Evolutionary conservation across 37 sponge, comb jelly and placozoan species (phyloP), one percentile per base, ranked within the genome.

Genomic region (Petrosia ficiformis): DNA sequence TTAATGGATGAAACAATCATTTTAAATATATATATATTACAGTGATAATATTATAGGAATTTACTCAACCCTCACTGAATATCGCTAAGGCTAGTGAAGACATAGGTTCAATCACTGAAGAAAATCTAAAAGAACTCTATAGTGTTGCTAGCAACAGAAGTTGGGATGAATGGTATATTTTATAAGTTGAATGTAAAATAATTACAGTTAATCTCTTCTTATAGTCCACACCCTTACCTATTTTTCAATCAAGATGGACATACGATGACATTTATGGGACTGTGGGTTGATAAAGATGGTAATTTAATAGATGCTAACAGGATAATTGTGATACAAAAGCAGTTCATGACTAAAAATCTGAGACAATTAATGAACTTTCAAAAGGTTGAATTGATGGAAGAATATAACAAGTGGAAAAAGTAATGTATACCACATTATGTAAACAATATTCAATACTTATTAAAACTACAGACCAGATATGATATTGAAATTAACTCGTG

Each of bases 231-330:
- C 58, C 98, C 98, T 0, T 97, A 94, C 70, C 73, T 97, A 37
- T 94, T 97, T 70, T 97, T 97, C 74, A 94, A 97, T 54, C 79
- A 86, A 71, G 95, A 97, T 48, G 33, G 70, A 39, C 21, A 31
- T 32, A 80, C 81, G 31, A 69, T 94, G 69, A 92, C 98, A 29
- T 97, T 97, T 78, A 72, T 97, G 60, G 98, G 95, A 10, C 87
- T 97, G 31, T 74, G 68, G 69, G 82, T 87, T 38, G 63, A 63
- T 33, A 3, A 42, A 3, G 56, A 83, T 69, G 89, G 89, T 60
- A 71, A 83, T 43, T 73, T 82, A 25, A 33, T 74, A 16, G 76
- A 82, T 26, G 70, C 68, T 26, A 29, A 71, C n/a, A 34, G 57
- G 26, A 29, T 39, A 3, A 28, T 31, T 1, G 40, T 72, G 21